A percentile compares a stretch with the other conserved stretches of the same genome.
phyloP scores from a whole-genome alignment of 1,140 invertebrate genomes.

The Danaus melanippus region DNA sequence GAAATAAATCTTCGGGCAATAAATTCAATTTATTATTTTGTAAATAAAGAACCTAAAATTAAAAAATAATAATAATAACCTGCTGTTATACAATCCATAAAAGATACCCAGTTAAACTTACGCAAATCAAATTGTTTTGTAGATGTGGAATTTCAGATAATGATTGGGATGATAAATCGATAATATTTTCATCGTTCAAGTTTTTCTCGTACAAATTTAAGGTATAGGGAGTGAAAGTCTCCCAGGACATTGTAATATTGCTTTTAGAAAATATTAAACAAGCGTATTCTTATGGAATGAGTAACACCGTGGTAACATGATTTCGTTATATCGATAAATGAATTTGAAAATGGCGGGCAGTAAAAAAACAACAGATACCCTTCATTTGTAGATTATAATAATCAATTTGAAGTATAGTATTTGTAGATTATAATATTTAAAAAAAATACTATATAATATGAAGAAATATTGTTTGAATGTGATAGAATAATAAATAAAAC shows the following conservation, averaged over 20 bases:
- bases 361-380: too few species aligned
- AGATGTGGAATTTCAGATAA: conserved; percentile 33
- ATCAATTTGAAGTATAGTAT: too few species aligned
- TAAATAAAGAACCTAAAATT: conserved; percentile 72
- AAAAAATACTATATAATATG: too few species aligned
- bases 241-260: too few species aligned
- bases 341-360: too few species aligned
- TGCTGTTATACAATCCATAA: conserved; percentile 1
- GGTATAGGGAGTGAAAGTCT: too few species aligned
- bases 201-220: conserved; percentile 42
- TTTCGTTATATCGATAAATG: too few species aligned
- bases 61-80: conserved; percentile 7
- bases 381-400: background rate
- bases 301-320: too few species aligned
- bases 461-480: too few species aligned
- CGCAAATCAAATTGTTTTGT: conserved; percentile 30
- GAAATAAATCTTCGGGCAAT: conserved; percentile 72
- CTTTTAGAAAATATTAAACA: too few species aligned
- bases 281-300: too few species aligned
- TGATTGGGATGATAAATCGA: conserved; percentile 31
- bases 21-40: conserved; percentile 68
- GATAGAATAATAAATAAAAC: too few species aligned
- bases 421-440: conserved; percentile 5
- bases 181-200: conserved; percentile 29
- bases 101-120: conserved; percentile 23